phyloP scores from a whole-genome alignment of 2,113 vertebrate genomes.

The Oxyura jamaicensis region DNA sequence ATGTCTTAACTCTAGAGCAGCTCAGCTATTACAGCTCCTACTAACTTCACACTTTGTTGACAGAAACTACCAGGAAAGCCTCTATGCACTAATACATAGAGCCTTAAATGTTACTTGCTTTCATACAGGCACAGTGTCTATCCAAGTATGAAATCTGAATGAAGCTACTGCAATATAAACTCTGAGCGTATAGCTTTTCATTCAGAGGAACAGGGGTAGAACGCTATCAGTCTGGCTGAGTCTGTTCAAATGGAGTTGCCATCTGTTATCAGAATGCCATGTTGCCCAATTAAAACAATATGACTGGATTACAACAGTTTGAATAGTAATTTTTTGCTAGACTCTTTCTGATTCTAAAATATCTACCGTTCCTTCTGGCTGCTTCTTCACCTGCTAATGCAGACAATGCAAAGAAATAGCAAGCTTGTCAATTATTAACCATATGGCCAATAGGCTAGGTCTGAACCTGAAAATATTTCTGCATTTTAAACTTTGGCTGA shows the following conservation, averaged over 20 bases:
- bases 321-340: slow-evolving; percentile 50
- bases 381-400: slow-evolving; percentile 61
- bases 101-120: slow-evolving; percentile 27
- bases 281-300: slow-evolving; percentile 66
- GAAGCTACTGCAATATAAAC: slow-evolving; percentile 31
- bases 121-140: slow-evolving; percentile 10
- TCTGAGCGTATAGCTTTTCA: background rate
- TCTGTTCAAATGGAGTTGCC: slow-evolving; percentile 64
- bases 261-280: slow-evolving; percentile 72
- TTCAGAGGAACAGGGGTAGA: slow-evolving; percentile 71
- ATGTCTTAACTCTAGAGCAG: background rate
- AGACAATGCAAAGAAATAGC: slow-evolving; percentile 8
- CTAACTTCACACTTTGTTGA: background rate
- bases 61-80: slow-evolving; percentile 21
- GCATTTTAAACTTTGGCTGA: slow-evolving; percentile 32
- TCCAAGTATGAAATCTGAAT: slow-evolving; percentile 53
- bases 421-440: slow-evolving; percentile 40
- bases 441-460: slow-evolving; percentile 1
- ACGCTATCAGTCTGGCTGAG: slow-evolving; percentile 71
- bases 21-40: background rate
- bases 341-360: slow-evolving; percentile 45
- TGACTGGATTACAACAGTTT: slow-evolving; percentile 56
- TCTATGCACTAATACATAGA: background rate
- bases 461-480: slow-evolving; percentile 42
- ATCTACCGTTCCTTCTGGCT: slow-evolving; percentile 47